Conservation (phyloP, 2,888 invertebrate genomes). For the Eulithis testata region DNA sequence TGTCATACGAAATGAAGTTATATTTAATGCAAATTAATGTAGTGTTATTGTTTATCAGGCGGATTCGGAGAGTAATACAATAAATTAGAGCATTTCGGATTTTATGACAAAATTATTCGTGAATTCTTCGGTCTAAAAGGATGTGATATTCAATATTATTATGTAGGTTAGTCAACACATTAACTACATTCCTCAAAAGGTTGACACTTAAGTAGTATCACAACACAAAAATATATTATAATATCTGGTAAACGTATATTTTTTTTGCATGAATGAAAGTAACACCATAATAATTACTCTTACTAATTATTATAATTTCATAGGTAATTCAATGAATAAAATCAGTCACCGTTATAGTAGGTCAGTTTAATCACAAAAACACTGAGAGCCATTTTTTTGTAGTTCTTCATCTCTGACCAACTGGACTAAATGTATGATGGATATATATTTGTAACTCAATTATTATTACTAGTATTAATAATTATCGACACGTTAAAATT, state of each 20-base stretch:
- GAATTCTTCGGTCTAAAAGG: constrained; percentile 11
- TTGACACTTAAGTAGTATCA: background rate
- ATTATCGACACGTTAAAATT: constrained; percentile 35
- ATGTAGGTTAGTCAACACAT: background rate
- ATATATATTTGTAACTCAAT: constrained; percentile 50
- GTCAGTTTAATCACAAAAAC: constrained; percentile 11
- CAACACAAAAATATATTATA: background rate
- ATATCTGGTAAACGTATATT: background rate
- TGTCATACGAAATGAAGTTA: constrained; percentile 36
- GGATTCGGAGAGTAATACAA: constrained; percentile 42
- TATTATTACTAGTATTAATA: constrained; percentile 36
- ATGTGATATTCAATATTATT: constrained; percentile 1
- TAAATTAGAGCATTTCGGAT: constrained; percentile 48
- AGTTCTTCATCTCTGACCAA: constrained; percentile 33
- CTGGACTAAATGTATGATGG: constrained; percentile 44
- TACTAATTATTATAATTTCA: too few species aligned
- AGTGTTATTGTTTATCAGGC: constrained; percentile 41
- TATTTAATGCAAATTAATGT: constrained; percentile 37
- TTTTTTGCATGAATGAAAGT: too few species aligned
- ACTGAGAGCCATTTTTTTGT: constrained; percentile 5
- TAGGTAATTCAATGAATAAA: too few species aligned
- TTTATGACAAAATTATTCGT: constrained; percentile 25
- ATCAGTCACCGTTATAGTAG: background rate
- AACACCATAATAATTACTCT: too few species aligned
- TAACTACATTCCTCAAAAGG: background rate